Conservation (phyloP, 2,888 invertebrate species). For the Villa cingulata region DNA sequence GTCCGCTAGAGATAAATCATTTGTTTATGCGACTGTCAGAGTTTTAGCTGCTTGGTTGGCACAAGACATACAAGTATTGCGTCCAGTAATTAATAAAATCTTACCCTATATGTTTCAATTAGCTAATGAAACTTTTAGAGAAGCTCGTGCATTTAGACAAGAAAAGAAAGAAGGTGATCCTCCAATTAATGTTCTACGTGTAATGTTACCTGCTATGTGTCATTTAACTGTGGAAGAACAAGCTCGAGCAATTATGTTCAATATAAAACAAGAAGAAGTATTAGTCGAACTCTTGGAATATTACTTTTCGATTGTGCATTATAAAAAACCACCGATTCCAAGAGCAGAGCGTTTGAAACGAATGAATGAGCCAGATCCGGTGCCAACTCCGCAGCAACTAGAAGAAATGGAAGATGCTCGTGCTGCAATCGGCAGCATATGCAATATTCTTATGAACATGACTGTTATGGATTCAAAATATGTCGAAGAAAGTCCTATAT, state of each 20-base stretch:
- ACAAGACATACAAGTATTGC: constrained; percentile 79
- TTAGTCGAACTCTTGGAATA: constrained; percentile 65
- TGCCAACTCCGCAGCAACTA: constrained; percentile 55
- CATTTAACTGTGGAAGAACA: constrained; percentile 85
- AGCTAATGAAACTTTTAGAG: constrained; percentile 71
- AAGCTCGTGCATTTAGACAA: constrained; percentile 50
- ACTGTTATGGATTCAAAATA: constrained; percentile 75
- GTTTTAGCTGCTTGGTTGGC: constrained; percentile 81
- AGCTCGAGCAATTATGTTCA: constrained; percentile 63
- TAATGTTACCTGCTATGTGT: constrained; percentile 78
- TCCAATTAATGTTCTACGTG: constrained; percentile 57
- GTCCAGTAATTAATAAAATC: constrained; percentile 65
- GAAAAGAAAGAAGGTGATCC: constrained; percentile 47
- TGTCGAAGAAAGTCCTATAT: constrained; percentile 63
- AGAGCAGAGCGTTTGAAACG: constrained; percentile 65
- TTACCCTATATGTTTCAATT: constrained; percentile 68
- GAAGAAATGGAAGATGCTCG: constrained; percentile 77
- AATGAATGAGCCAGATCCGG: constrained; percentile 60
- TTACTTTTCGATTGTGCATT: constrained; percentile 78
- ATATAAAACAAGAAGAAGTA: constrained; percentile 65
- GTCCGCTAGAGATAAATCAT: constrained; percentile 56
- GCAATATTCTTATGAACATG: constrained; percentile 85
- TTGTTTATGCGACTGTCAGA: constrained; percentile 72
- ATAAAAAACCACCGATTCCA: constrained; percentile 68
- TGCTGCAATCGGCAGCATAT: constrained; percentile 72